Conservation (phyloP, 2,888 invertebrate species). For the Acanthococcus lagerstroemiae region DNA sequence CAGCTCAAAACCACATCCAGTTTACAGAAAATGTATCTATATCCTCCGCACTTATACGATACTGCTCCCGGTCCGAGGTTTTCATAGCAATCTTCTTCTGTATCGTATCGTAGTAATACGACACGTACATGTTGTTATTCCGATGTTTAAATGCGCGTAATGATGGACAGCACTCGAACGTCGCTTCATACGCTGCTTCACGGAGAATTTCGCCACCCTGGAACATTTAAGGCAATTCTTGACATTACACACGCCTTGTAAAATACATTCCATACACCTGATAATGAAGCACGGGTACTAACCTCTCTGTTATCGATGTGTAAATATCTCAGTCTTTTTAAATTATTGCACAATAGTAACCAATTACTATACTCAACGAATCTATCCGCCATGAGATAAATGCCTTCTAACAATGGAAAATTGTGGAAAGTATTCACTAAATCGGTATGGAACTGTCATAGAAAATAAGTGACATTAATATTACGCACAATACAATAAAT, state of each 20-base stretch:
- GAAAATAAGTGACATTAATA: not conserved
- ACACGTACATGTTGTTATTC: not conserved
- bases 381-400: not conserved
- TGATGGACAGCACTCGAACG: not conserved
- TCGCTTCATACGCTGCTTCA: not conserved
- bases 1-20: not conserved
- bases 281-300: not conserved
- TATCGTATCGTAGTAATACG: not conserved
- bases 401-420: not conserved
- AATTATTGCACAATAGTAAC: not conserved
- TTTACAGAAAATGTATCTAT: not conserved
- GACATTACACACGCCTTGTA: not conserved
- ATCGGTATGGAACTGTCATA: not conserved
- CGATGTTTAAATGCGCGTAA: not conserved
- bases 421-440: not conserved
- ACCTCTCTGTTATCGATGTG: not conserved
- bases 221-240: too few relatives aligned
- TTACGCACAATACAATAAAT: not conserved
- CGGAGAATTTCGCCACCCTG: too few relatives aligned
- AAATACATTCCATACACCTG: not conserved
- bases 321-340: not conserved
- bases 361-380: not conserved
- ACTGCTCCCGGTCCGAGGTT: not conserved
- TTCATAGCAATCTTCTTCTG: not conserved
- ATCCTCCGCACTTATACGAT: not conserved